phyloP scores from a whole-genome alignment of 64 coral and sea anemone species.

The Pocillopora damicornis region DNA sequence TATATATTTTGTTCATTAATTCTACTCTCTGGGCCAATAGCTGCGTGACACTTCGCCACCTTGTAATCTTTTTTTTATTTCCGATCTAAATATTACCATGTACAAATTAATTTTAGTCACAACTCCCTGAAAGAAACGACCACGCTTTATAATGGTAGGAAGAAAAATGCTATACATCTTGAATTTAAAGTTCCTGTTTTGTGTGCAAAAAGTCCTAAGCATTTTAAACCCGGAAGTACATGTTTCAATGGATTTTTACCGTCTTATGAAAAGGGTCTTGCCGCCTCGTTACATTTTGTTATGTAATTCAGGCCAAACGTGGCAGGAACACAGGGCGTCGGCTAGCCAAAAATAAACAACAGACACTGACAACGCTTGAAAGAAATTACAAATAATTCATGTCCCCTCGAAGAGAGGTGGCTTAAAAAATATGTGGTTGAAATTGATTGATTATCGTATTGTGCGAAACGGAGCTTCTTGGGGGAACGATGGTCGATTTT shows the following conservation, averaged over 20 bases:
- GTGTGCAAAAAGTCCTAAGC: not conserved
- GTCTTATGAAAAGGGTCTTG: too few relatives aligned
- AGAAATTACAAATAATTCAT: constrained; percentile 33
- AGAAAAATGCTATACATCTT: not conserved
- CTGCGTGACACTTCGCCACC: not conserved
- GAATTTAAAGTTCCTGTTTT: constrained; percentile 1
- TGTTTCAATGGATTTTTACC: not conserved
- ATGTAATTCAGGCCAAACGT: not conserved
- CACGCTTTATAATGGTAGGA: not conserved
- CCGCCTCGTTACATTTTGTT: not conserved
- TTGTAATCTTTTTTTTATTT: not conserved
- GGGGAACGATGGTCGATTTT: not conserved
- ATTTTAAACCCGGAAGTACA: not conserved
- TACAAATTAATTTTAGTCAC: not conserved
- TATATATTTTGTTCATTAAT: constrained; percentile 1
- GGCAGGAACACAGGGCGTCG: not conserved
- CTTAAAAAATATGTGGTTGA: not conserved
- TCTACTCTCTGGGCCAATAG: not conserved
- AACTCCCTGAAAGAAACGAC: not conserved
- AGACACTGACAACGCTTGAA: not conserved
- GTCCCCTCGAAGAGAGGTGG: not conserved
- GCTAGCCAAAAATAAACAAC: constrained; percentile 15
- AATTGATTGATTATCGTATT: not conserved
- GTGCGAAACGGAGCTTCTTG: not conserved
- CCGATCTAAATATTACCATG: not conserved